Percentiles rank a stretch among this genome's conserved stretches.
These are phyloP conservation scores for Apocheima hispidaria DNA, from an alignment of 2,888 invertebrate genomes.

Conservation along the genomic window DNA sequence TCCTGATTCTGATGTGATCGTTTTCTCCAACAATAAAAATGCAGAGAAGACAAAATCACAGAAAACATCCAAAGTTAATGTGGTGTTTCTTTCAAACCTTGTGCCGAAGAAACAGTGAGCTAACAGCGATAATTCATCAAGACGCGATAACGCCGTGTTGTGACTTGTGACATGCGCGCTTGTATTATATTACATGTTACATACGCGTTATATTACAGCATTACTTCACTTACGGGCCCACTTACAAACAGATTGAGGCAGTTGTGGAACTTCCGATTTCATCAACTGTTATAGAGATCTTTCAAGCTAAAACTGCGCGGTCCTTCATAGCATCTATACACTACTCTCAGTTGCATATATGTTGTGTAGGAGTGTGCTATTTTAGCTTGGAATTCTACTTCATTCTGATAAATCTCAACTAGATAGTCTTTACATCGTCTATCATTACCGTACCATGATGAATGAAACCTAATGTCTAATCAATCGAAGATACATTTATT, in stretches of 20 bases:
- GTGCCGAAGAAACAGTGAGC: slow-evolving; percentile 44
- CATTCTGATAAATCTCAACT: too few species aligned
- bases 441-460: too few species aligned
- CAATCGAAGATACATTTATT: too few species aligned
- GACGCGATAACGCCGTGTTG: slow-evolving; percentile 75
- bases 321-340: neutral
- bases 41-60: too few species aligned
- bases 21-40: too few species aligned
- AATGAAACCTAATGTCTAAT: too few species aligned
- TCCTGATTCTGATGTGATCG: too few species aligned
- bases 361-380: too few species aligned
- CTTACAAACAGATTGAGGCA: slow-evolving; percentile 18
- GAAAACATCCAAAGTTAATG: neutral
- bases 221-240: slow-evolving; percentile 30
- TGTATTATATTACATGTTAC: slow-evolving; percentile 49
- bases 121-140: slow-evolving; percentile 74
- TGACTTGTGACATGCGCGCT: slow-evolving; percentile 64
- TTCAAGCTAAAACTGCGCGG: neutral
- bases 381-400: too few species aligned
- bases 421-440: neutral
- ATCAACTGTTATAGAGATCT: neutral
- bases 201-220: slow-evolving; percentile 36
- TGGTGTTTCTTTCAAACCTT: slow-evolving; percentile 36
- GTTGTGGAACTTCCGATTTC: slow-evolving; percentile 20
- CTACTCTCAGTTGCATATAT: too few species aligned